These are phyloP conservation scores for Amblyopsis hoosieri DNA, from an alignment of 2,797 vertebrate genomes.

Conservation along the genomic window DNA sequence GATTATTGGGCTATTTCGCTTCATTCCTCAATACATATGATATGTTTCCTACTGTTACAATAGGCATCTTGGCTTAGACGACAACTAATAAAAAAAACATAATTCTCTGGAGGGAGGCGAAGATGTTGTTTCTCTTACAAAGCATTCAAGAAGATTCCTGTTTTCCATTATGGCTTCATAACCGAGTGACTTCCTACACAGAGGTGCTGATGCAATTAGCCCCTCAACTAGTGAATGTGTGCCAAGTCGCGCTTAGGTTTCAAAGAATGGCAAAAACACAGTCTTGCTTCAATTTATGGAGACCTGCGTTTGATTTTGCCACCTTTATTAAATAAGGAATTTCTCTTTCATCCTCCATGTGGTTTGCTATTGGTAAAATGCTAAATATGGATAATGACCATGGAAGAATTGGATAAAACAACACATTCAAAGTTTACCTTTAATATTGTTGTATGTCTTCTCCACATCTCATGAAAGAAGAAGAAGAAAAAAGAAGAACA, in stretches of 20 bases:
- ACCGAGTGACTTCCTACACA: slow-evolving; percentile 65
- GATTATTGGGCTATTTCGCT: slow-evolving; percentile 63
- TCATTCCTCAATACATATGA: slow-evolving; percentile 57
- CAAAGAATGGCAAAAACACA: slow-evolving; percentile 72
- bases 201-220: slow-evolving; percentile 78
- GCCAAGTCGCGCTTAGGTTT: slow-evolving; percentile 70
- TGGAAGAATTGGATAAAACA: slow-evolving; percentile 32
- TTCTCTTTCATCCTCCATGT: slow-evolving; percentile 65
- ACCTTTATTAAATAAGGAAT: slow-evolving; percentile 69
- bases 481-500: slow-evolving; percentile 18
- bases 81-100: slow-evolving; percentile 32
- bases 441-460: slow-evolving; percentile 27
- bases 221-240: slow-evolving; percentile 52
- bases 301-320: slow-evolving; percentile 70
- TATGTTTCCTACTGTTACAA: slow-evolving; percentile 60
- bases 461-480: slow-evolving; percentile 30
- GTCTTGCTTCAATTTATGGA: slow-evolving; percentile 66
- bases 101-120: slow-evolving; percentile 48
- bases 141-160: slow-evolving; percentile 63
- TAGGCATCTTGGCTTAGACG: slow-evolving; percentile 52
- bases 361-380: slow-evolving; percentile 60
- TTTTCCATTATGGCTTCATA: slow-evolving; percentile 74
- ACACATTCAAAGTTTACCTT: slow-evolving; percentile 48
- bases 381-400: slow-evolving; percentile 56
- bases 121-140: slow-evolving; percentile 57